phyloP scores from a whole-genome alignment of 2,888 invertebrate genomes.

The Carcina quercana region DNA sequence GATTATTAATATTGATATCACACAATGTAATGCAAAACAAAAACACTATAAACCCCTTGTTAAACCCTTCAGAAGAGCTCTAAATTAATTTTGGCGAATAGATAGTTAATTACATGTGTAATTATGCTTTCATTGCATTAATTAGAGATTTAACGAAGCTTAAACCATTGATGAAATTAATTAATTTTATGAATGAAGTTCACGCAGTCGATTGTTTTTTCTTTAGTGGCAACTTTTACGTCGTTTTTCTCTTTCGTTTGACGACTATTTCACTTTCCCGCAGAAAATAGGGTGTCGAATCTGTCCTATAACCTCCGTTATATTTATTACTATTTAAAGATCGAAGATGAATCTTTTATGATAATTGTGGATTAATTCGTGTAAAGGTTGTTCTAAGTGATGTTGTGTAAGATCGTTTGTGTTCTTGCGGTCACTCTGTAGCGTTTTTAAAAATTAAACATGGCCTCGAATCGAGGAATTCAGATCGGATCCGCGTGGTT shows the following conservation, averaged over 20 bases:
- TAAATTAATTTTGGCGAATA: too few species aligned
- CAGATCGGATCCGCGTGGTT: constrained; percentile 98
- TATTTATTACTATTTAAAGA: constrained; percentile 71
- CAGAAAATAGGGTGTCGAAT: constrained; percentile 76
- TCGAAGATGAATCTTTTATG: constrained; percentile 79
- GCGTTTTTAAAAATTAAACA: constrained; percentile 77
- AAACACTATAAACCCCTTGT: too few species aligned
- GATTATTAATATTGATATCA: too few species aligned
- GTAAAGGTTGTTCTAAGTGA: constrained; percentile 71
- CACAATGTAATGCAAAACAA: too few species aligned
- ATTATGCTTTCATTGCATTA: neutral
- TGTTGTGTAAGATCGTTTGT: constrained; percentile 72
- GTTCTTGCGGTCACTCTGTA: constrained; percentile 70
- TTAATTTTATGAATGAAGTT: constrained; percentile 32
- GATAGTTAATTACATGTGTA: too few species aligned
- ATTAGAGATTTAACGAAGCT: too few species aligned
- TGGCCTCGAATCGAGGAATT: constrained; percentile 93
- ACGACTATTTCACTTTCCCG: constrained; percentile 71
- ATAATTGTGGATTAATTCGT: constrained; percentile 78
- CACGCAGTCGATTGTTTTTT: constrained; percentile 28
- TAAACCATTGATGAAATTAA: neutral
- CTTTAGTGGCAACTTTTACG: constrained; percentile 51
- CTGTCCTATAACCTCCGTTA: constrained; percentile 72
- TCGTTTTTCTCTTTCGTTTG: constrained; percentile 64
- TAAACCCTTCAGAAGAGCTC: too few species aligned